Evolutionary conservation across 2,797 vertebrate genomes (phyloP).

Genomic region (Darevskia nairensis): DNA sequence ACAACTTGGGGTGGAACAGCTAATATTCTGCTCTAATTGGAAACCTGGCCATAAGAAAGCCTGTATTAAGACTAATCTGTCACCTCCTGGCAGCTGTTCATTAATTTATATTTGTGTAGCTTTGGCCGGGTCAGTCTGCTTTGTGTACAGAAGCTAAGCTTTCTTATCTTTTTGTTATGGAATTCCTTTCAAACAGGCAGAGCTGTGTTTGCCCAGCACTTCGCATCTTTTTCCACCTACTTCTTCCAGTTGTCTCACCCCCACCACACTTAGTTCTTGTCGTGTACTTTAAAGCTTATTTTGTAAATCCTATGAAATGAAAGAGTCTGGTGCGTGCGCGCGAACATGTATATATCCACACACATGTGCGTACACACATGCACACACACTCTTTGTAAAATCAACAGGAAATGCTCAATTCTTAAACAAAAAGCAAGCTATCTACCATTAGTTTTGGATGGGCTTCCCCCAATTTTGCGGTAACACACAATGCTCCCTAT

Average conservation of each 20-base stretch:
- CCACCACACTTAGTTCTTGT: background rate
- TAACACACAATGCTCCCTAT: background rate
- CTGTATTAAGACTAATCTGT: slow-evolving; percentile 27
- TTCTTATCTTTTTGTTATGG: slow-evolving; percentile 25
- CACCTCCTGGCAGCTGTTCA: slow-evolving; percentile 28
- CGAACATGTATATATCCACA: background rate
- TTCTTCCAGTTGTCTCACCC: background rate
- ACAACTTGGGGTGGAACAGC: slow-evolving; percentile 12
- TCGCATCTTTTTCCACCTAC: slow-evolving; percentile 19
- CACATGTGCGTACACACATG: too few relatives aligned
- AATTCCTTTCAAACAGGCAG: slow-evolving; percentile 15
- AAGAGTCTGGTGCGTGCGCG: background rate
- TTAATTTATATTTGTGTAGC: slow-evolving; percentile 20
- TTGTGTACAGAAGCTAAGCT: slow-evolving; percentile 33
- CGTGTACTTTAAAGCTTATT: background rate
- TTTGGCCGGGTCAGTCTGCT: slow-evolving; percentile 21
- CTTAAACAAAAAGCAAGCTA: background rate
- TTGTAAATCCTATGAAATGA: background rate
- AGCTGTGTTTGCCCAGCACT: slow-evolving; percentile 16
- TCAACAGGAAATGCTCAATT: slow-evolving; percentile 7
- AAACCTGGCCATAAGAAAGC: slow-evolving; percentile 21
- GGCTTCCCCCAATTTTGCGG: background rate
- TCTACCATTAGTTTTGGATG: background rate
- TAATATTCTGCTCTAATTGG: slow-evolving; percentile 27
- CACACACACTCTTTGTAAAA: background rate